Percentiles rank a stretch among this genome's conserved stretches.
phyloP scores from a whole-genome alignment of 1,140 invertebrate species.

The Pseudobourletiella spinata region DNA sequence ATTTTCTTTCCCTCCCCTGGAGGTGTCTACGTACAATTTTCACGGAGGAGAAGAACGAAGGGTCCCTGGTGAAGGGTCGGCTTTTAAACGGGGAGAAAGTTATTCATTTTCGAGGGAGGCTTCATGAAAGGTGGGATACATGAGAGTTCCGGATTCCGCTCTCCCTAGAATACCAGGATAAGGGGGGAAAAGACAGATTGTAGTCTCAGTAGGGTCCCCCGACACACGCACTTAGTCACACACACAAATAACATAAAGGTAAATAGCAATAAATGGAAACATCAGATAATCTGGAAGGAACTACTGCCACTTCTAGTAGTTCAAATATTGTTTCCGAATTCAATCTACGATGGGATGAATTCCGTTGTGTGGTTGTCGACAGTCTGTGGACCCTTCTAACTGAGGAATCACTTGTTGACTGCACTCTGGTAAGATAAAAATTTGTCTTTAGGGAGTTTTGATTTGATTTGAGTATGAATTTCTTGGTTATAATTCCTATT shows the following conservation, averaged over 20 bases:
- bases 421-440: slow-evolving; percentile 32
- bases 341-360: slow-evolving; percentile 33
- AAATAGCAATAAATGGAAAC: slow-evolving; percentile 12
- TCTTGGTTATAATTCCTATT: neutral
- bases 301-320: slow-evolving; percentile 1
- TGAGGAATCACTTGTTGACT: slow-evolving; percentile 33
- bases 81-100: too few species aligned
- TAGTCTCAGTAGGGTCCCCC: neutral
- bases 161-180: neutral
- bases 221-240: slow-evolving; percentile 3
- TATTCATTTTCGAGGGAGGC: too few species aligned
- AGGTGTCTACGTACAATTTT: too few species aligned
- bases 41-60: too few species aligned
- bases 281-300: slow-evolving; percentile 7
- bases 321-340: slow-evolving; percentile 13
- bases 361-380: slow-evolving; percentile 29
- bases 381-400: slow-evolving; percentile 31
- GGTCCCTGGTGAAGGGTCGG: too few species aligned
- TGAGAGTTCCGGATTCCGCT: neutral
- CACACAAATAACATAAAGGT: slow-evolving; percentile 2
- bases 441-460: too few species aligned
- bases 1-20: too few species aligned
- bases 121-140: too few species aligned
- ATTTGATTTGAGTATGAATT: neutral
- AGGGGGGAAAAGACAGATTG: neutral